Percentiles rank a stretch among this genome's conserved stretches.
Evolutionary conservation across 2,888 invertebrate species (phyloP).

Genomic region (Nasonovia ribisnigri): DNA sequence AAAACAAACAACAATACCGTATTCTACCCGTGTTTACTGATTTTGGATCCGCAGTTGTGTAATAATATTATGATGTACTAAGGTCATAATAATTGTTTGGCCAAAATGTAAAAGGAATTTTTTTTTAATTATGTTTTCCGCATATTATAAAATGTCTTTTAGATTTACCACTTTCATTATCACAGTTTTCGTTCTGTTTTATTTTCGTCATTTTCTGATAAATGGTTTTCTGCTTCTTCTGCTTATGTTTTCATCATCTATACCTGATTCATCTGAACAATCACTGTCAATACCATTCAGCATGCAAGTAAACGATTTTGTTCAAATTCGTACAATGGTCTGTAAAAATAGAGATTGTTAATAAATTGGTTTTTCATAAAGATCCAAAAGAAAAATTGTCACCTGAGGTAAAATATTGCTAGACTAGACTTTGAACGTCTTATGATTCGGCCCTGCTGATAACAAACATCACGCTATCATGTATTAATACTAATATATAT

Average conservation of each 20-base stretch:
- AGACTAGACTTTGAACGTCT: neutral
- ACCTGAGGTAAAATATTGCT: neutral
- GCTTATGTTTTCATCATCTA: neutral
- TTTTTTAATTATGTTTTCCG: neutral
- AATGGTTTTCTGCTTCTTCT: neutral
- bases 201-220: neutral
- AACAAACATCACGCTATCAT: neutral
- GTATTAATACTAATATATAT: neutral
- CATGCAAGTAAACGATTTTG: neutral
- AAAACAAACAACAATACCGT: neutral
- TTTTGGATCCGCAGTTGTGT: neutral
- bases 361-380: slow-evolving; percentile 2
- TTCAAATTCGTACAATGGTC: neutral
- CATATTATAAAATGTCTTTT: neutral
- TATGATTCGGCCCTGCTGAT: neutral
- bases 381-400: neutral
- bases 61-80: neutral
- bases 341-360: neutral
- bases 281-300: neutral
- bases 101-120: neutral
- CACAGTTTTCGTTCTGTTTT: neutral
- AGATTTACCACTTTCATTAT: neutral
- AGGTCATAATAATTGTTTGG: neutral
- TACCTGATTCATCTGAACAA: neutral
- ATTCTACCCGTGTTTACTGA: neutral